phyloP scores from a whole-genome alignment of 2,113 vertebrate genomes.

The Heterocephalus glaber region DNA sequence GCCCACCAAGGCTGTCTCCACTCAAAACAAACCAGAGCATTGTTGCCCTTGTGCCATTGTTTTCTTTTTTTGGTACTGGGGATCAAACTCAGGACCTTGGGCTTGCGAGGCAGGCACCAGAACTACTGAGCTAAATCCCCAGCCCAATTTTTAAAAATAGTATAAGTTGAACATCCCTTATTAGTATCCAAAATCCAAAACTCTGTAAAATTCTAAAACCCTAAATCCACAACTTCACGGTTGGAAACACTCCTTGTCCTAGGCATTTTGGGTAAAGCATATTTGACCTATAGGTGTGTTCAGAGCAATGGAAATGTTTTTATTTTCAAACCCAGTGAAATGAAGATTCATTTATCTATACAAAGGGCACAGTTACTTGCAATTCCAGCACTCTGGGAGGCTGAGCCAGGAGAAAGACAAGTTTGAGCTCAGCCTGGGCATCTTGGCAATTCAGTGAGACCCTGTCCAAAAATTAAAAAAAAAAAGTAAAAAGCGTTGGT shows the following conservation, averaged over 20 bases:
- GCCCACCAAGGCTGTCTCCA: too few species aligned
- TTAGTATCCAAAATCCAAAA: neutral
- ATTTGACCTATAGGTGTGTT: too few species aligned
- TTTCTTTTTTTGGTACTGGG: too few species aligned
- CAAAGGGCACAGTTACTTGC: neutral
- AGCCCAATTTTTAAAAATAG: neutral
- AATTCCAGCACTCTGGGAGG: neutral
- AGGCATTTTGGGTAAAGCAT: neutral
- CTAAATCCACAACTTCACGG: neutral
- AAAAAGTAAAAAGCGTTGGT: accelerated
- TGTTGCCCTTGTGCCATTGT: too few species aligned
- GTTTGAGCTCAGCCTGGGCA: neutral
- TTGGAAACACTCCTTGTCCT: too few species aligned
- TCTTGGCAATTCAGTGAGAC: neutral
- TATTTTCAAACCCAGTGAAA: neutral
- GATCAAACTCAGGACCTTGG: too few species aligned
- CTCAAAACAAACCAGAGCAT: too few species aligned
- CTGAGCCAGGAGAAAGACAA: neutral
- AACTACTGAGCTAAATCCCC: too few species aligned
- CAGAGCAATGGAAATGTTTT: neutral
- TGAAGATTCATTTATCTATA: accelerated
- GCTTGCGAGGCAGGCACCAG: too few species aligned
- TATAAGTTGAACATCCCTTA: neutral
- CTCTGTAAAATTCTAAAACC: neutral
- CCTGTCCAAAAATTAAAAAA: accelerated